These are phyloP conservation scores for Torymus aiolomorphi DNA, from an alignment of 2,888 invertebrate genomes.

Conservation along the genomic window DNA sequence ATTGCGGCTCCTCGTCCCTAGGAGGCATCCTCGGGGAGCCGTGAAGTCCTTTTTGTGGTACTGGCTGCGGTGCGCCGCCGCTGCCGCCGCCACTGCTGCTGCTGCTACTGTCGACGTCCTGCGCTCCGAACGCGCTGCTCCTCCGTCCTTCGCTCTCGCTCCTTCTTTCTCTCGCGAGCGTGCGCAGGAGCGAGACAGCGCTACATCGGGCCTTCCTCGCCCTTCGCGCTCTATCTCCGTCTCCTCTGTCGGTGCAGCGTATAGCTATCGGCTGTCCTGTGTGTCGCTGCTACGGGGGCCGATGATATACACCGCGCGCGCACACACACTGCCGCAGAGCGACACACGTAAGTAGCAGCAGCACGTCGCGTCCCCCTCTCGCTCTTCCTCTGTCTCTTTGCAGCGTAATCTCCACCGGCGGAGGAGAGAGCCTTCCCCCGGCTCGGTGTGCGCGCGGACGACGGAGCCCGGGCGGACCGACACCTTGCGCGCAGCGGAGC, in stretches of 20 bases:
- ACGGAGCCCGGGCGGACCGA: too few relatives aligned
- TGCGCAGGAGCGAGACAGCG: not conserved
- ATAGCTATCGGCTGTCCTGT: not conserved
- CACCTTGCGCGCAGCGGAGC: not conserved
- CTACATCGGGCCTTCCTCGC: not conserved
- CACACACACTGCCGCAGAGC: not conserved
- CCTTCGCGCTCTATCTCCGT: not conserved
- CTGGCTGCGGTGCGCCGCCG: too few relatives aligned
- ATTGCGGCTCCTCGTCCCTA: not conserved
- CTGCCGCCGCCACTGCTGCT: constrained; percentile 9
- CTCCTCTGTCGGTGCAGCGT: too few relatives aligned
- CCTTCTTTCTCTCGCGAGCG: not conserved
- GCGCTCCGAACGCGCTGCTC: not conserved
- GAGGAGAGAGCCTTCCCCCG: too few relatives aligned
- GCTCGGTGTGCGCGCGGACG: too few relatives aligned
- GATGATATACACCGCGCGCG: not conserved
- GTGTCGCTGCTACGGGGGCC: not conserved
- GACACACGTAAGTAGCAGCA: too few relatives aligned
- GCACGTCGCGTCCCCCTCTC: not conserved
- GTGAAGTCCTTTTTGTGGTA: not conserved
- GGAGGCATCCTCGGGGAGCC: not conserved
- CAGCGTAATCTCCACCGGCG: not conserved
- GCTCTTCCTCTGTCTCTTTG: not conserved
- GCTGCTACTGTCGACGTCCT: constrained; percentile 9
- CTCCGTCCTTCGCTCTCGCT: constrained; percentile 5